Evolutionary conservation across 2,113 vertebrate genomes (phyloP), one percentile per base, ranked within the genome.

Genomic region (Dasyprocta punctata): DNA sequence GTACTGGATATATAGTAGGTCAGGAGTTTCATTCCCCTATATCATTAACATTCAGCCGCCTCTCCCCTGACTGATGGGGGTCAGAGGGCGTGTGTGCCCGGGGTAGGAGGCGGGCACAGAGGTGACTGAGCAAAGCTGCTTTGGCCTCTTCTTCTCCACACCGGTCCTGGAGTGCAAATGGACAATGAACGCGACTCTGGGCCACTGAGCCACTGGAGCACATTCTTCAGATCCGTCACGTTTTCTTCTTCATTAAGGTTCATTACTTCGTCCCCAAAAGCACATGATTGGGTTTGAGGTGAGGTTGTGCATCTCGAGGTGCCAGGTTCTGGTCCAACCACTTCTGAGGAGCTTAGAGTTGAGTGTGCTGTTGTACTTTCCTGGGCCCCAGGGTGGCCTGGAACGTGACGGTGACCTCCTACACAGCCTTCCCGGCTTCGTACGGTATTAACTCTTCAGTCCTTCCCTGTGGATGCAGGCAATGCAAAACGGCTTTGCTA

Each of bases 161-260:
- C 30, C 30, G 33, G 0, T 0, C 84, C 38, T 86, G 16, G 0
- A 49, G 56, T 44, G 56, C 38, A 47, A 28, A 52, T 12, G 54
- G 47, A 1, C 49, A 47, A 19, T 81, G 83, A 61, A 63, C 26
- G 33, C 44, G 16, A 11, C 28, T 49, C 13, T 26, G 14, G 30
- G 44, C 20, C 44, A 36, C 1, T 13, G 75, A 60, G 77, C 60
- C 65, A 47, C 61, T 41, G 33, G 49, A 52, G 52, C 67, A 61
- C 4, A 28, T 30, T 83, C 71, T 81, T 78, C 36, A 49, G 24
- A 33, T 41, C 44, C 85, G 44, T 65, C 78, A 65, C 82, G 86
- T 94, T 90, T 3, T 77, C 54, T 94, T 91, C 75, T 95, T 69
- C 86, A 94, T 89, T 89, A 73, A 60, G 52, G 5, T 20, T 63